These are phyloP conservation scores for Tinamus major DNA, from an alignment of 2,797 vertebrate species.

Conservation along the genomic window DNA sequence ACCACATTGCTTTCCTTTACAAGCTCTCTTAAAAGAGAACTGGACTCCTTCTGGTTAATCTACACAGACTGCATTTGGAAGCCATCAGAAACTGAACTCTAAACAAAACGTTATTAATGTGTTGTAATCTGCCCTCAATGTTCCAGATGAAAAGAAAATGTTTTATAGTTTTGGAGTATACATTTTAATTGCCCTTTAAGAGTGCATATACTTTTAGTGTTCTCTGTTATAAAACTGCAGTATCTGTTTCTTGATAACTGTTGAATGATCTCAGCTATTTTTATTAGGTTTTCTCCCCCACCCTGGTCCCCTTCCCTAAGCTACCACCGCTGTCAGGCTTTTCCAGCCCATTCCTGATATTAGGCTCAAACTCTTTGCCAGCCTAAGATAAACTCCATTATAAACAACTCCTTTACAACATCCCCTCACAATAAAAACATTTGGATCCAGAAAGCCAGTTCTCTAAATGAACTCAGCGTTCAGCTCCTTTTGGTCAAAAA, in stretches of 20 bases:
- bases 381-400: constrained; percentile 76
- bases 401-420: constrained; percentile 81
- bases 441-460: constrained; percentile 76
- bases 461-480: constrained; percentile 74
- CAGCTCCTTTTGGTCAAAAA: neutral
- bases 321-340: constrained; percentile 79
- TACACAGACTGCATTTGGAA: constrained; percentile 91
- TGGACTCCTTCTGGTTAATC: constrained; percentile 87
- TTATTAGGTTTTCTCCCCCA: constrained; percentile 81
- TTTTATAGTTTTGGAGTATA: constrained; percentile 90
- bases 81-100: constrained; percentile 94
- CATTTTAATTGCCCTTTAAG: constrained; percentile 88
- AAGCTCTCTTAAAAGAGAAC: constrained; percentile 86
- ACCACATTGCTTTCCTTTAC: constrained; percentile 89
- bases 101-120: constrained; percentile 95
- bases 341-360: constrained; percentile 73
- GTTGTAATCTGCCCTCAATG: constrained; percentile 92
- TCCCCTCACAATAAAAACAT: constrained; percentile 74
- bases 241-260: constrained; percentile 91
- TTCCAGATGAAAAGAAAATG: constrained; percentile 92
- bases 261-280: constrained; percentile 88
- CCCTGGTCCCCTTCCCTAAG: constrained; percentile 73
- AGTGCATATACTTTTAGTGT: constrained; percentile 85
- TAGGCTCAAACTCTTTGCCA: constrained; percentile 63
- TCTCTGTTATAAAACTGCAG: constrained; percentile 88